These are phyloP conservation scores for Ypsolopha scabrella DNA, from an alignment of 2,888 invertebrate genomes.

Conservation along the genomic window DNA sequence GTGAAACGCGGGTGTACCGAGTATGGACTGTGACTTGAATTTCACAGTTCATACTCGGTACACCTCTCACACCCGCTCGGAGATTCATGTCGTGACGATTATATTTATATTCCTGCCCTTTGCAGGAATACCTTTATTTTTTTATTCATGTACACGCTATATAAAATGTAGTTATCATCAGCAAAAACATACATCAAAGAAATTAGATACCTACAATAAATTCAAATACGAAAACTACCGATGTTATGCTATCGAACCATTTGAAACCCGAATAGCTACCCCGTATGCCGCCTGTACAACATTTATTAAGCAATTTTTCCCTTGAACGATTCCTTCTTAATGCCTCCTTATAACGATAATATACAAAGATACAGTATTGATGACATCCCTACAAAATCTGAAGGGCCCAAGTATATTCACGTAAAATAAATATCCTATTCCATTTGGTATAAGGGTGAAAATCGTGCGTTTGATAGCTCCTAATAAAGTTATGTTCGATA, in stretches of 20 bases:
- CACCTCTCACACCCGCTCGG: too few species aligned
- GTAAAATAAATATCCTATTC: conserved; percentile 13
- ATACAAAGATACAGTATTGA: conserved; percentile 56
- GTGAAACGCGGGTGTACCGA: too few species aligned
- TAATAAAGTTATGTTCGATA: conserved; percentile 60
- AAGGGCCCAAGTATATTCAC: conserved; percentile 20
- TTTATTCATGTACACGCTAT: too few species aligned
- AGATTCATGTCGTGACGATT: too few species aligned
- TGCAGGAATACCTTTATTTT: too few species aligned
- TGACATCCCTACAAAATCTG: conserved; percentile 20
- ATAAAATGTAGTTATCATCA: neutral
- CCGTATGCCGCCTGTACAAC: conserved; percentile 19
- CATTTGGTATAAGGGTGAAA: conserved; percentile 5
- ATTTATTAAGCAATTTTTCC: conserved; percentile 66
- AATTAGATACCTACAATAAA: neutral
- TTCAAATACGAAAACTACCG: neutral
- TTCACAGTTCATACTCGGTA: too few species aligned
- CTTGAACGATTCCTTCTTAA: conserved; percentile 57
- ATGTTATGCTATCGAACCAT: neutral
- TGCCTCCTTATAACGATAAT: conserved; percentile 56
- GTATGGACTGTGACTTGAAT: too few species aligned
- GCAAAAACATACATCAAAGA: neutral
- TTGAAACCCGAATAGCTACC: neutral
- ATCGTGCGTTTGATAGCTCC: conserved; percentile 11
- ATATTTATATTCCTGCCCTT: too few species aligned